phyloP scores from a whole-genome alignment of 2,888 invertebrate genomes.

The Theodoxus fluviatilis region DNA sequence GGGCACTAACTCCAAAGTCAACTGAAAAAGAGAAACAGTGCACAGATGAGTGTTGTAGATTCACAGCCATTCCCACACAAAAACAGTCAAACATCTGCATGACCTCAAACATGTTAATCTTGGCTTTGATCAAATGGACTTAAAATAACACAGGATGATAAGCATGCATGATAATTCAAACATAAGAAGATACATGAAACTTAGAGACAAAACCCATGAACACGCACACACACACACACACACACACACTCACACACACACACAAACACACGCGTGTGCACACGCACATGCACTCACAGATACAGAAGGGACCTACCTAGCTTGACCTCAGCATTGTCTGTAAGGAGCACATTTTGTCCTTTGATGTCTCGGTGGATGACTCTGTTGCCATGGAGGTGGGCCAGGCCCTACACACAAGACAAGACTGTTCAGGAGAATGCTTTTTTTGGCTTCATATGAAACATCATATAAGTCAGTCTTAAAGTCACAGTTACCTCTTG shows the following conservation, averaged over 20 bases:
- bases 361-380: slow-evolving; percentile 99
- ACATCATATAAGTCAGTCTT: too few relatives aligned
- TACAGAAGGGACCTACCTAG: slow-evolving; percentile 73
- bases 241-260: too few relatives aligned
- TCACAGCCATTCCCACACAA: too few relatives aligned
- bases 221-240: too few relatives aligned
- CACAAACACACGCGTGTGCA: background rate
- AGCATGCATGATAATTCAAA: background rate
- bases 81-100: too few relatives aligned
- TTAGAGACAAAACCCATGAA: background rate
- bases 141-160: too few relatives aligned
- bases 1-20: slow-evolving; percentile 99
- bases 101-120: too few relatives aligned
- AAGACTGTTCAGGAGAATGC: background rate
- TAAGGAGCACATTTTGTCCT: slow-evolving; percentile 94
- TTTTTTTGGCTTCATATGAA: too few relatives aligned
- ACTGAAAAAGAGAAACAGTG: slow-evolving; percentile 70
- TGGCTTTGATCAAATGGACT: too few relatives aligned
- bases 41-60: background rate
- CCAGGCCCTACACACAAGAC: slow-evolving; percentile 77
- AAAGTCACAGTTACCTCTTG: too few relatives aligned
- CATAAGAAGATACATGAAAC: background rate
- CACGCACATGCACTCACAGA: background rate
- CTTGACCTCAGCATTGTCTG: slow-evolving; percentile 99
- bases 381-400: slow-evolving; percentile 97